Percentiles rank a stretch among this genome's conserved stretches.
These are phyloP conservation scores for Nibea coibor DNA, from an alignment of 2,113 vertebrate genomes.

Conservation along the genomic window DNA sequence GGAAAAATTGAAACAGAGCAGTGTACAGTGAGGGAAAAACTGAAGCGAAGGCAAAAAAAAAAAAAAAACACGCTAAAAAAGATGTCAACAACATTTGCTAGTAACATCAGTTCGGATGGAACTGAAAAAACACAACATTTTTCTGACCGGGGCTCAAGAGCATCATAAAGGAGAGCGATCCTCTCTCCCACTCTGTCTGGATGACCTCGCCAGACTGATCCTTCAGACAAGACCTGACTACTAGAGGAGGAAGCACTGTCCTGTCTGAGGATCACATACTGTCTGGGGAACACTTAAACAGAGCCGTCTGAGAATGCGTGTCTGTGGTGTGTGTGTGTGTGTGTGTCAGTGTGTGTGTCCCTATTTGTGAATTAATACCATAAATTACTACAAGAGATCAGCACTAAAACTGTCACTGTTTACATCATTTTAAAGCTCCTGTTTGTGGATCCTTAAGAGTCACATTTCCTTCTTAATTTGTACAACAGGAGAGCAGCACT, in stretches of 20 bases:
- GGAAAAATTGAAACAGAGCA: slow-evolving; percentile 18
- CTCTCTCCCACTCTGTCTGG: slow-evolving; percentile 67
- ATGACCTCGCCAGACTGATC: slow-evolving; percentile 80
- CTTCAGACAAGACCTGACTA: slow-evolving; percentile 71
- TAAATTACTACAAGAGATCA: slow-evolving; percentile 73
- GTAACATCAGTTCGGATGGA: slow-evolving; percentile 62
- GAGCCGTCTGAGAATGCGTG: slow-evolving; percentile 63
- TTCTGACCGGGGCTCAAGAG: slow-evolving; percentile 67
- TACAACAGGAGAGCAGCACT: slow-evolving; percentile 74
- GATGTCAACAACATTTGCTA: slow-evolving; percentile 75
- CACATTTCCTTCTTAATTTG: slow-evolving; percentile 82
- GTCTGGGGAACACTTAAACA: slow-evolving; percentile 80
- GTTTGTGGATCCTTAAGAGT: slow-evolving; percentile 36
- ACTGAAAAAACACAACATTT: slow-evolving; percentile 52
- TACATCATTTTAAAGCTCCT: slow-evolving; percentile 54
- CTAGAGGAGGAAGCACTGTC: slow-evolving; percentile 73
- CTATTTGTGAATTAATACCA: slow-evolving; percentile 68
- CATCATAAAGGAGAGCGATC: slow-evolving; percentile 72
- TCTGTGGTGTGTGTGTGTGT: slow-evolving; percentile 27
- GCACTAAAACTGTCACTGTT: slow-evolving; percentile 46
- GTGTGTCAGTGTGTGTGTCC: slow-evolving; percentile 12
- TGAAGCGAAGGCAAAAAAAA: slow-evolving; percentile 2
- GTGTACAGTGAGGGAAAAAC: slow-evolving; percentile 7
- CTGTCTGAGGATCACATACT: slow-evolving; percentile 80
- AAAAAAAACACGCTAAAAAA: slow-evolving; percentile 45